Conservation (phyloP, 2,888 invertebrate genomes). For the Monochamus alternatus region DNA sequence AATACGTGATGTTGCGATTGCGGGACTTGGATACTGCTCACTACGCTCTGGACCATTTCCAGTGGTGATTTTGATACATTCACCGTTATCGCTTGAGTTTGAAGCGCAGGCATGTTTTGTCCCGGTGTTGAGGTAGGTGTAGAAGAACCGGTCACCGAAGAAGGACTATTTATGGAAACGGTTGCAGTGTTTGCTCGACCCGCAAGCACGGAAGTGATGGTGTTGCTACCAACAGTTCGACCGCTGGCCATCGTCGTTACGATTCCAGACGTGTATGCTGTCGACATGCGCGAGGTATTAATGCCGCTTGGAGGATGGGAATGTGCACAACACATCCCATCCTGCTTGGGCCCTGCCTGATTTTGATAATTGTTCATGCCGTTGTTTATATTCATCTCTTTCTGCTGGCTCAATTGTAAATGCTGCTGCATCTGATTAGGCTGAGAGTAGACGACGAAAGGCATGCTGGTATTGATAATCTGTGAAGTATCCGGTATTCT, state of each 20-base stretch:
- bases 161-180: constrained; percentile 80
- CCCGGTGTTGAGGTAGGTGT: constrained; percentile 61
- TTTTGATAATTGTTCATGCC: constrained; percentile 26
- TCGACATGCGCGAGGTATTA: constrained; percentile 28
- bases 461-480: constrained; percentile 45
- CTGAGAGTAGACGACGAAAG: constrained; percentile 49
- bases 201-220: constrained; percentile 86
- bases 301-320: constrained; percentile 32
- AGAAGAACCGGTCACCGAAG: constrained; percentile 67
- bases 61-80: constrained; percentile 77
- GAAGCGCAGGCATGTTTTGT: constrained; percentile 43
- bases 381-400: constrained; percentile 16
- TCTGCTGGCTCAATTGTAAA: constrained; percentile 41
- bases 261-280: constrained; percentile 64
- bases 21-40: constrained; percentile 79
- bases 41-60: constrained; percentile 86
- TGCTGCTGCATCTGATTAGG: constrained; percentile 48
- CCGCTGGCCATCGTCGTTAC: constrained; percentile 81
- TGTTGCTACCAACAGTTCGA: constrained; percentile 85
- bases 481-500: constrained; percentile 48
- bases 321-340: constrained; percentile 52
- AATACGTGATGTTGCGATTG: constrained; percentile 65
- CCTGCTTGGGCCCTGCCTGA: constrained; percentile 48
- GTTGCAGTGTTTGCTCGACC: constrained; percentile 85
- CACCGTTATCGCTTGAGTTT: constrained; percentile 63